A percentile compares a stretch with the other conserved stretches of the same genome.
Evolutionary conservation across 2,113 vertebrate species (phyloP).

Genomic region (Pheucticus melanocephalus): DNA sequence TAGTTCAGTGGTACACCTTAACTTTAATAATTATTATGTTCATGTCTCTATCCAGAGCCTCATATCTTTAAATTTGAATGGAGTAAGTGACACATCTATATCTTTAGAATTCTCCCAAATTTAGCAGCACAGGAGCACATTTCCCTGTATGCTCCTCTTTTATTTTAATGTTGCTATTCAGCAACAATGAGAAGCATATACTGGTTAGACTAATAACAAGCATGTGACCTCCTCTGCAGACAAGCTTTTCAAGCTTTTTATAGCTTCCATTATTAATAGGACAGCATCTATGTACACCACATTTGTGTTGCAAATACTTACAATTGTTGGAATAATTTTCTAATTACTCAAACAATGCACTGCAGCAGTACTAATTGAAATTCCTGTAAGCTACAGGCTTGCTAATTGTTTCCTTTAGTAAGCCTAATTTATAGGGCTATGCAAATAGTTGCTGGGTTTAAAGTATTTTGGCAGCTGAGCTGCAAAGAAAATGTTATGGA

Average conservation of each 20-base stretch:
- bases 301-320: slow-evolving; percentile 33
- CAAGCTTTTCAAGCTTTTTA: slow-evolving; percentile 24
- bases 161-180: not conserved
- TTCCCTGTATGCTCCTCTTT: not conserved
- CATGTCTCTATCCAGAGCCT: not conserved
- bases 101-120: not conserved
- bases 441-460: slow-evolving; percentile 39
- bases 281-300: not conserved
- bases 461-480: slow-evolving; percentile 55
- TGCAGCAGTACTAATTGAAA: slow-evolving; percentile 19
- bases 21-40: not conserved
- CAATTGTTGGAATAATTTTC: slow-evolving; percentile 45
- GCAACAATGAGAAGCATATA: not conserved
- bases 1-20: not conserved
- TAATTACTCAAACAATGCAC: slow-evolving; percentile 44
- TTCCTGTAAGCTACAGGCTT: slow-evolving; percentile 44
- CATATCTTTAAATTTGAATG: not conserved
- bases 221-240: not conserved
- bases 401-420: slow-evolving; percentile 60
- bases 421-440: slow-evolving; percentile 46
- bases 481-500: slow-evolving; percentile 9
- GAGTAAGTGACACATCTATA: not conserved
- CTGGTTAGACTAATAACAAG: slow-evolving; percentile 16
- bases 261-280: slow-evolving; percentile 23
- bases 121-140: not conserved